phyloP scores from a whole-genome alignment of 2,888 invertebrate species.

The Cecidostiba fungosa region DNA sequence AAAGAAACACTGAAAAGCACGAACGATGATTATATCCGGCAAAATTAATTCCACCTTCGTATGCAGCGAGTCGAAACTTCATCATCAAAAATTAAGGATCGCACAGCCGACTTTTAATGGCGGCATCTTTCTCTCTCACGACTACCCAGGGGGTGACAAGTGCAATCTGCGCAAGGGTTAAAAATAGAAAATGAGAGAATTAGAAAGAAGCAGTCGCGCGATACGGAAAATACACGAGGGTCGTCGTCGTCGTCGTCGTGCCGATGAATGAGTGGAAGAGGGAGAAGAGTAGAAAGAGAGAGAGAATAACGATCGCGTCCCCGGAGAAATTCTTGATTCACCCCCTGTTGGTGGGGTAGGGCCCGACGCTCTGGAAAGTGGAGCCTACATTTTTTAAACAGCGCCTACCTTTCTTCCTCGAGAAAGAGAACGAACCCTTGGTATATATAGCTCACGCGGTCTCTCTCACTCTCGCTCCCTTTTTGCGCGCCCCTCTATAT shows the following conservation, averaged over 20 bases:
- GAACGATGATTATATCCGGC: background rate
- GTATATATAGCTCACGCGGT: conserved; percentile 32
- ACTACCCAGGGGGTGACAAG: background rate
- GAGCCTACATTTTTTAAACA: conserved; percentile 70
- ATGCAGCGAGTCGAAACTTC: background rate
- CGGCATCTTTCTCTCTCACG: too few relatives aligned
- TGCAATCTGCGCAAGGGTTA: conserved; percentile 51
- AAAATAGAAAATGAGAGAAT: conserved; percentile 56
- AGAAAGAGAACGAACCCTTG: background rate
- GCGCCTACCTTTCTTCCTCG: conserved; percentile 60
- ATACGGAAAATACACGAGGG: conserved; percentile 33
- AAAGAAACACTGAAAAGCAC: too few relatives aligned
- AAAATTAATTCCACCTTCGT: background rate
- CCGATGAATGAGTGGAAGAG: conserved; percentile 40
- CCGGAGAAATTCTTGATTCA: conserved; percentile 64
- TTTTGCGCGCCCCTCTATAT: conserved; percentile 21
- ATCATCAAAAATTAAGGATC: conserved; percentile 50
- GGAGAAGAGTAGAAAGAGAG: background rate
- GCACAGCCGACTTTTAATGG: conserved; percentile 39
- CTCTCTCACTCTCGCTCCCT: conserved; percentile 42
- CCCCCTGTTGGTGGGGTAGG: conserved; percentile 15
- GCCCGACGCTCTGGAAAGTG: conserved; percentile 41
- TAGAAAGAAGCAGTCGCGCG: conserved; percentile 4
- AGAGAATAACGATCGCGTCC: conserved; percentile 68
- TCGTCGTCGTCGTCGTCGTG: background rate